phyloP scores from a whole-genome alignment of 2,888 invertebrate species.

The Callimorpha dominula region DNA sequence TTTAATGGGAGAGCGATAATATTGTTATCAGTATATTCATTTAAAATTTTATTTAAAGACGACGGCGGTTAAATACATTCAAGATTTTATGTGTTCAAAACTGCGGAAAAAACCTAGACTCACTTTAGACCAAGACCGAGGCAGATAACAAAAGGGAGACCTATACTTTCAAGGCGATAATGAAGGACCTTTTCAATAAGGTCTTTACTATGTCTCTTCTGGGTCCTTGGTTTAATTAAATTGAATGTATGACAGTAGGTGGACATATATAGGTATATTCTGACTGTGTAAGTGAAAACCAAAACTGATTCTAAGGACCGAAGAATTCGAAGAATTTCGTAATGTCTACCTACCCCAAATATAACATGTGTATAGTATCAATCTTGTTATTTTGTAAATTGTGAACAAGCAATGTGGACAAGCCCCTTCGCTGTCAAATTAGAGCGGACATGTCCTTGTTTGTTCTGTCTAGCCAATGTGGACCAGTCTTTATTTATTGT shows the following conservation, averaged over 20 bases:
- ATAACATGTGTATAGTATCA: neutral
- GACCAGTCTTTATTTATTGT: slow-evolving; percentile 24
- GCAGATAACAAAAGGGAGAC: neutral
- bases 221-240: no score
- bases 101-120: neutral
- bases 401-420: slow-evolving; percentile 14
- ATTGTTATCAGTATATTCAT: no score
- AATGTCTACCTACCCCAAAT: neutral
- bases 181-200: neutral
- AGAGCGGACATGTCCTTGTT: slow-evolving; percentile 26
- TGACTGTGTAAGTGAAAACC: neutral
- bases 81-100: no score
- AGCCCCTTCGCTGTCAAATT: slow-evolving; percentile 26
- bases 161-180: neutral
- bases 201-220: no score
- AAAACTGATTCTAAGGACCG: neutral
- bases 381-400: slow-evolving; percentile 4
- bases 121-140: neutral
- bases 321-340: no score
- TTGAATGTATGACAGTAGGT: neutral
- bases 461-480: slow-evolving; percentile 20
- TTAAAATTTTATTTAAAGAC: no score
- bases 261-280: neutral
- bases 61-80: no score
- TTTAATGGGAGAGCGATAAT: no score